A percentile compares a stretch with the other conserved stretches of the same genome.
Evolutionary conservation across 2,113 vertebrate species (phyloP).

Genomic region (Pelusios castaneus): DNA sequence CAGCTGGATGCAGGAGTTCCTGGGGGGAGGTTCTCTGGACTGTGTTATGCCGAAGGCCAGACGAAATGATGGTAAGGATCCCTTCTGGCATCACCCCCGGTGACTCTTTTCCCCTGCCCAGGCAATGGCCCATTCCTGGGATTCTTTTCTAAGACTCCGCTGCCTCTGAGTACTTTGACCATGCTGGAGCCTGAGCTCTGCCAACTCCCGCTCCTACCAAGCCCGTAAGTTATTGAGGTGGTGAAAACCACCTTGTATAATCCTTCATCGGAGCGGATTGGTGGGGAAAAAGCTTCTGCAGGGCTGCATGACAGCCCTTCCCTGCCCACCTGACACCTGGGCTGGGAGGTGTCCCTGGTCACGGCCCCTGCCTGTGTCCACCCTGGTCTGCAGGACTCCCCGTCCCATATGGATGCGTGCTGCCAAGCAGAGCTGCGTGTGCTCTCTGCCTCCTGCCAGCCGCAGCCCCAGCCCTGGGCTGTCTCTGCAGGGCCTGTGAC

Average conservation of each 20-base stretch:
- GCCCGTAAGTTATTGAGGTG: neutral
- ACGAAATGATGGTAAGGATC: neutral
- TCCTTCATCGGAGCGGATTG: neutral
- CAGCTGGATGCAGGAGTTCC: neutral
- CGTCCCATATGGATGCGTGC: neutral
- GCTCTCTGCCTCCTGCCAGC: neutral
- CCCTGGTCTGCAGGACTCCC: neutral
- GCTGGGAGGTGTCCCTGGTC: too few relatives aligned
- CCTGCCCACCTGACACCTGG: neutral
- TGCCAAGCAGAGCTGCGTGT: neutral
- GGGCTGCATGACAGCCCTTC: too few relatives aligned
- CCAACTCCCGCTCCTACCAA: neutral
- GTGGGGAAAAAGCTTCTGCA: too few relatives aligned
- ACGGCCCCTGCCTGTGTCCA: neutral
- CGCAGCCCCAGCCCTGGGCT: rapidly evolving
- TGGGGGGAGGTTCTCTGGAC: neutral
- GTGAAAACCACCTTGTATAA: neutral
- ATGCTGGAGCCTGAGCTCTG: neutral
- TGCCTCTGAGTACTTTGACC: neutral
- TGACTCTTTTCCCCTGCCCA: neutral
- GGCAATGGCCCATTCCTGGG: neutral
- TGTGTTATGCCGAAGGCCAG: neutral
- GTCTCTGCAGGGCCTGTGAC: rapidly evolving
- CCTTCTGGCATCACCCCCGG: neutral
- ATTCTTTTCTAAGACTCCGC: neutral